Base-by-base conservation (phyloP, 2,797 vertebrate genomes). In the Nannoperca australis region DNA sequence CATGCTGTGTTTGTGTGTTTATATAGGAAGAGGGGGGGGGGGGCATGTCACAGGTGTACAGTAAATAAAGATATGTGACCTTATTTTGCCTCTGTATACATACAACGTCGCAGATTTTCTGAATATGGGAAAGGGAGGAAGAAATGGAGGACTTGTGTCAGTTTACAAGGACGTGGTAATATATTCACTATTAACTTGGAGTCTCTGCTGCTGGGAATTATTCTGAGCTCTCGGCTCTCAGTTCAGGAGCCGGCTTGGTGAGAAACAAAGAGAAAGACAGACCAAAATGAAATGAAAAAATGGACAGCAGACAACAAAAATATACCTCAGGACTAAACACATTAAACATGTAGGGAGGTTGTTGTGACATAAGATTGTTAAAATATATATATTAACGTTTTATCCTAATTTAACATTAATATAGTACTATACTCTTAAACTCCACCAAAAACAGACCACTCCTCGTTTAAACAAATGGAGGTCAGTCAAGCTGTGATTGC, bases 121-220 rank as follows among this genome's bases (percentile, higher is more conserved):
- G 7, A 67, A 54, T 53, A 10, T 20, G 22, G 10, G 4, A 50
- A 44, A 69, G 30, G 42, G 6, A 55, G 9, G 44, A 44, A 54
- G 34, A 64, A 45, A 65, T 20, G 1, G 14, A 27, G 22, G 66
- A 18, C 11, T 61, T 11, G n/a, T 42, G 63, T 69, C 75, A n/a
- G 3, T 53, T 75, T 70, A 54, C 70, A 76, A 84, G 70, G 61
- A 83, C 68, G 74, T 70, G 79, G 45, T 75, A 88, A 87, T 79
- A 56, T 84, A 85, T 83, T 86, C 83, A 44, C 36, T 53, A 70
- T 64, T 71, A 87, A 66, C 53, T 75, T 49, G 47, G 63, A 79
- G 62, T 76, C 67, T 53, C 27, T 20, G 51, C 61, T 78, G 75
- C 34, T 47, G 76, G 83, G 60, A 32, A 7, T 54, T 72, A 9